Percentiles rank a stretch among this genome's conserved stretches.
Conservation (phyloP, 2,888 invertebrate genomes). For the Syritta pipiens region DNA sequence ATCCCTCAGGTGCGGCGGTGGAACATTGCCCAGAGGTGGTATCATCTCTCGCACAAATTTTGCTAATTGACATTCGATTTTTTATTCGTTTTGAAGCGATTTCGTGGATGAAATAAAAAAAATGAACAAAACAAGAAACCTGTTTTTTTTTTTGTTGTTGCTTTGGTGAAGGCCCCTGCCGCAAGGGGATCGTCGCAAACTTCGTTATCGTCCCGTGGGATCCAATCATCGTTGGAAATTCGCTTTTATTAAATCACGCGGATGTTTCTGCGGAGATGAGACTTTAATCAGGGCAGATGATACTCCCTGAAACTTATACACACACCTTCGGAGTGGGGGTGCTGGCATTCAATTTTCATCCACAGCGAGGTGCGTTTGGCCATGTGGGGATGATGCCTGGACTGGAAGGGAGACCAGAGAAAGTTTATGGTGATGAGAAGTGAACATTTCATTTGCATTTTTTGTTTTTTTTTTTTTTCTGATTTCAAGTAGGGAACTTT, state of each 20-base stretch:
- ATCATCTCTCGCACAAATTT: constrained; percentile 46
- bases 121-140: not conserved
- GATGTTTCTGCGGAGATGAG: constrained; percentile 39
- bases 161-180: too few relatives aligned
- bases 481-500: not conserved
- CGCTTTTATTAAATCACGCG: constrained; percentile 44
- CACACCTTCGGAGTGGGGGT: not conserved
- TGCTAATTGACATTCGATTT: constrained; percentile 57
- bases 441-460: constrained; percentile 48
- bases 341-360: too few relatives aligned
- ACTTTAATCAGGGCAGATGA: constrained; percentile 30
- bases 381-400: not conserved
- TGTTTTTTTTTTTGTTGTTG: too few relatives aligned
- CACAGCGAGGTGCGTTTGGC: constrained; percentile 38
- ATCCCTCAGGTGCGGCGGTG: constrained; percentile 28
- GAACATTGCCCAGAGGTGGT: not conserved
- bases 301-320: not conserved
- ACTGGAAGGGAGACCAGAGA: too few relatives aligned
- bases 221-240: constrained; percentile 44
- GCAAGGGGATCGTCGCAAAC: too few relatives aligned
- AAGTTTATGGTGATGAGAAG: constrained; percentile 51
- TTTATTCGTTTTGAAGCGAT: constrained; percentile 3
- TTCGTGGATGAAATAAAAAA: constrained; percentile 8
- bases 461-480: not conserved
- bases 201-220: constrained; percentile 31